These are phyloP conservation scores for Drosophila kanapiae DNA, from an alignment of 1,140 invertebrate genomes.

Conservation along the genomic window DNA sequence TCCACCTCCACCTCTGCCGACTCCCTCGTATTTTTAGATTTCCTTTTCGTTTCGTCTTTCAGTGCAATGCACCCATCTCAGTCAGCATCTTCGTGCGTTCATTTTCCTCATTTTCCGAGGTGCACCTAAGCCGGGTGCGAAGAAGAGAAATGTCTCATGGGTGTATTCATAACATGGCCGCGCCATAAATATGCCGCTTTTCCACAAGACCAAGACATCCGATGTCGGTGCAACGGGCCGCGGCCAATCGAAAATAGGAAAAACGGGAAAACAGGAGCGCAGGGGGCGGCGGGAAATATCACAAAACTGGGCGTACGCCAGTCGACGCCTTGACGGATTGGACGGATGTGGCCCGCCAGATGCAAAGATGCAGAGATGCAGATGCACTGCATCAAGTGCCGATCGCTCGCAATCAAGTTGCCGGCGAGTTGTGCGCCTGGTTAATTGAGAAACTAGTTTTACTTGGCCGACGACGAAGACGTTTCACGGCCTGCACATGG, in stretches of 20 bases:
- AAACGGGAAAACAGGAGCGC: conserved; percentile 30
- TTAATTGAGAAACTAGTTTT: conserved; percentile 83
- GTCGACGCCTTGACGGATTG: conserved; percentile 78
- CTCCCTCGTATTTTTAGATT: conserved; percentile 57
- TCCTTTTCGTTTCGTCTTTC: conserved; percentile 59
- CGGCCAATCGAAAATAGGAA: conserved; percentile 64
- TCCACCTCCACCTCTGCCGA: not conserved
- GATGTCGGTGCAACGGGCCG: conserved; percentile 46
- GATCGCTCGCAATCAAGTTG: conserved; percentile 47
- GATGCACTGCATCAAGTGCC: conserved; percentile 31
- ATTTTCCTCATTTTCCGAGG: conserved; percentile 30
- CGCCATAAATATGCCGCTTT: conserved; percentile 78
- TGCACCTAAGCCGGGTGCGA: conserved; percentile 57
- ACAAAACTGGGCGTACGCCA: conserved; percentile 69
- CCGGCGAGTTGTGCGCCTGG: conserved; percentile 44
- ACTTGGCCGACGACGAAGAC: conserved; percentile 31
- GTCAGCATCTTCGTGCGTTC: conserved; percentile 36
- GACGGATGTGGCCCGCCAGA: conserved; percentile 70
- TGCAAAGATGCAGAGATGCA: conserved; percentile 32
- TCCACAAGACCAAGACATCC: conserved; percentile 63
- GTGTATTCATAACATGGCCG: conserved; percentile 81
- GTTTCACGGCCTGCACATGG: conserved; percentile 26
- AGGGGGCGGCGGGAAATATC: conserved; percentile 13
- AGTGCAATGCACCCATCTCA: conserved; percentile 54
- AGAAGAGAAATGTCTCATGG: conserved; percentile 83